These are phyloP conservation scores for Camelus bactrianus DNA, from an alignment of 2,113 vertebrate genomes.

Conservation along the genomic window DNA sequence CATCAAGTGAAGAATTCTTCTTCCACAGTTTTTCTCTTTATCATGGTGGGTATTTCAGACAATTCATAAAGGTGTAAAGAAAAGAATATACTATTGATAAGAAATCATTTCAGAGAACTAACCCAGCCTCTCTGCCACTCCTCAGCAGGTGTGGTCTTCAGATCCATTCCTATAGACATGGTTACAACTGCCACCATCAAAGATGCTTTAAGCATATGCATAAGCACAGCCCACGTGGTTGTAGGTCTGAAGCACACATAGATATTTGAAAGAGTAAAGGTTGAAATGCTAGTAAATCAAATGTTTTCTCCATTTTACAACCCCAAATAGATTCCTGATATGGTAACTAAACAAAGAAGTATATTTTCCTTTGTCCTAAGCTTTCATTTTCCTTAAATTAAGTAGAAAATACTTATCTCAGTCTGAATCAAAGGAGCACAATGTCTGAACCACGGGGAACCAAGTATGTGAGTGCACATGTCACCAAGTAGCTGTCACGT, in stretches of 20 bases:
- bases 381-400: conserved; percentile 10
- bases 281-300: not conserved
- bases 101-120: conserved; percentile 42
- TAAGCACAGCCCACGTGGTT: not conserved
- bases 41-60: not conserved
- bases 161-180: not conserved
- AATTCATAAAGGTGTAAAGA: not conserved
- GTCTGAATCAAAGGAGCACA: not conserved
- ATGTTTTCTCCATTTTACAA: not conserved
- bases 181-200: not conserved
- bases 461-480: not conserved
- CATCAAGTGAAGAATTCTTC: not conserved
- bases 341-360: not conserved
- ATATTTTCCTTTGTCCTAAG: not conserved
- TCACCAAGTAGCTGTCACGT: too few species aligned
- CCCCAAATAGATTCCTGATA: not conserved
- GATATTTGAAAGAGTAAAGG: not conserved
- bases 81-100: not conserved
- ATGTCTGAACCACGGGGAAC: not conserved
- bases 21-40: not conserved
- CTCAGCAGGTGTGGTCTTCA: not conserved
- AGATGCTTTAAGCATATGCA: not conserved
- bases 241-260: not conserved
- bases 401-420: not conserved
- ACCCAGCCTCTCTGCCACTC: not conserved